These are phyloP conservation scores for Drosophila tropicalis DNA, from an alignment of 1,140 invertebrate species.

Conservation along the genomic window DNA sequence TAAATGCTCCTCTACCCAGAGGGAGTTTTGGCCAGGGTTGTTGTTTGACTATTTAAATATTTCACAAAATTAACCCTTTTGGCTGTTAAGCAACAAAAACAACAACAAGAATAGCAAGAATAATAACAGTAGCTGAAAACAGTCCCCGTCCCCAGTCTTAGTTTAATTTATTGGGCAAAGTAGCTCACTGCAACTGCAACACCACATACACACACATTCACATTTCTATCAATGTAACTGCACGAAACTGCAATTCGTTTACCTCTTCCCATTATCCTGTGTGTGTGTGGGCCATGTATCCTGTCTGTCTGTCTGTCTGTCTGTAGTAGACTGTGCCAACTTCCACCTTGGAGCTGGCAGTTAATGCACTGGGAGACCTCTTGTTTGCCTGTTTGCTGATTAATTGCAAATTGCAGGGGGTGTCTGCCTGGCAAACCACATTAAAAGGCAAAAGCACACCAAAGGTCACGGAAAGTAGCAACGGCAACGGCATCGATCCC, in stretches of 20 bases:
- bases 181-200: conserved; percentile 21
- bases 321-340: conserved; percentile 17
- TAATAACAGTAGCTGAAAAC: no score
- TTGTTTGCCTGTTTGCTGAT: conserved; percentile 70
- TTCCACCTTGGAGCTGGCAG: conserved; percentile 42
- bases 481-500: not conserved
- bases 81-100: conserved; percentile 21
- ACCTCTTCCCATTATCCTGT: conserved; percentile 31
- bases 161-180: conserved; percentile 64
- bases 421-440: conserved; percentile 75
- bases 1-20: conserved; percentile 6
- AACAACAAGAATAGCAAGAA: not conserved
- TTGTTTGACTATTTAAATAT: conserved; percentile 63
- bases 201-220: conserved; percentile 9
- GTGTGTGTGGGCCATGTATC: not conserved
- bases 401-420: conserved; percentile 79
- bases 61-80: conserved; percentile 73
- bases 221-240: conserved; percentile 46
- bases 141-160: conserved; percentile 9
- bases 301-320: conserved; percentile 15
- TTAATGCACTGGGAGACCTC: conserved; percentile 33
- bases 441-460: conserved; percentile 64
- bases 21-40: conserved; percentile 36
- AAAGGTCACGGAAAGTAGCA: conserved; percentile 68
- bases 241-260: conserved; percentile 40